Base-by-base conservation (phyloP, 2,113 vertebrate genomes). In the Rattus norvegicus region DNA sequence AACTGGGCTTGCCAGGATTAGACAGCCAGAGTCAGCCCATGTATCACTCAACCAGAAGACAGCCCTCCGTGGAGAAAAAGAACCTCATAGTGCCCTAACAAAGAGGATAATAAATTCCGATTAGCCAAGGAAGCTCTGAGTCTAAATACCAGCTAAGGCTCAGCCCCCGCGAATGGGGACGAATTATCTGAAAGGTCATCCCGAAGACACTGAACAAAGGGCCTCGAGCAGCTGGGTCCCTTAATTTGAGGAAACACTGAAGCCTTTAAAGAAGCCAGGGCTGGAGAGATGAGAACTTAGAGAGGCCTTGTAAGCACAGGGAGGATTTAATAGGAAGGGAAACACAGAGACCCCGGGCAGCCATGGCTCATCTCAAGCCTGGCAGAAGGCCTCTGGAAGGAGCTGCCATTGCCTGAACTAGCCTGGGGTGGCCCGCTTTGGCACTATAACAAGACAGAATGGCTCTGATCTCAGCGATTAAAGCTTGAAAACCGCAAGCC, bases 131-230 rank as follows among this genome's bases (percentile, higher is more conserved):
- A 98, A 98, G 97, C 97, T 94, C 91, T 67, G 96, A 98, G 97
- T 98, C 98, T 98, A 97, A 98, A 97, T 98, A 98, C 97, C 97
- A 97, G 98, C 98, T 97, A 98, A 43, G 98, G 97, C 97, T 98
- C 97, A 98, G 98, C 95, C 96, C 81, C 88, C 89, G 98, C 63
- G 92, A 98, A 96, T 91, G 89, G 97, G 98, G 97, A 98, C 97
- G 97, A 98, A 98, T 98, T 98, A 97, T 98, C 98, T 98, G 97
- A 98, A 98, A 98, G 98, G 98, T 98, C 98, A 98, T 96, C 97
- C 97, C 96, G 92, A 98, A 97, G 97, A 98, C 97, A 96, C 96
- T 96, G 98, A 98, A 98, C 98, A 98, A 98, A 98, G 98, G 97
- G 92, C 95, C 97, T 97, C 4, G 16, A 98, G 97, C 96, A 98